Evolutionary conservation across 2,113 vertebrate species (phyloP).

Genomic region (Otus sunia): DNA sequence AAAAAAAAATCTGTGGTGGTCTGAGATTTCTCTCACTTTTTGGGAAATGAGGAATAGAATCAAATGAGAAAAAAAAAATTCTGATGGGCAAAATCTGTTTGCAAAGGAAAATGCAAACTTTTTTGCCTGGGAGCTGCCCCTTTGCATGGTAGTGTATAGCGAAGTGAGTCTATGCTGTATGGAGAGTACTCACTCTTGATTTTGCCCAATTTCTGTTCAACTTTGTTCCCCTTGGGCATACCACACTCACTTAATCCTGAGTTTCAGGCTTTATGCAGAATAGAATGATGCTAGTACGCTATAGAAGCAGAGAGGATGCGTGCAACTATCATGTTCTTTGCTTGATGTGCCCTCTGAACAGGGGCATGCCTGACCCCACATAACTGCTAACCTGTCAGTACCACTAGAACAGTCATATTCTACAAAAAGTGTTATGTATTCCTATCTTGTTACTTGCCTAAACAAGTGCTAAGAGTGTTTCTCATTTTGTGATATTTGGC

Average conservation of each 20-base stretch:
- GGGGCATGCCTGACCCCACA: too few relatives aligned
- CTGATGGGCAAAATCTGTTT: background rate
- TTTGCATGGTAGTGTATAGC: background rate
- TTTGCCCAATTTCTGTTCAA: background rate
- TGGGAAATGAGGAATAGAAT: background rate
- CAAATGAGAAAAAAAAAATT: background rate
- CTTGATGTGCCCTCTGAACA: background rate
- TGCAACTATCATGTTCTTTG: background rate
- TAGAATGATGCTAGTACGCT: too few relatives aligned
- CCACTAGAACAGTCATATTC: background rate
- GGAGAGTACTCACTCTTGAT: background rate
- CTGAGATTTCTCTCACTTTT: background rate
- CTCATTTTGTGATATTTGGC: background rate
- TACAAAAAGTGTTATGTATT: background rate
- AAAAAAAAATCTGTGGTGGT: background rate
- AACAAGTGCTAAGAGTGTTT: background rate
- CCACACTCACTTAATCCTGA: background rate
- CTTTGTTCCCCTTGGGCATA: background rate
- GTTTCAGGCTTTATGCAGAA: background rate
- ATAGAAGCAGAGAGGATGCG: background rate
- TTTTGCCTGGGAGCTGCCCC: background rate
- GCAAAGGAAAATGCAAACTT: background rate
- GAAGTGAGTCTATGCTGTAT: accelerated
- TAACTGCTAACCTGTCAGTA: background rate
- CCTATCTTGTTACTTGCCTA: background rate